phyloP scores from a whole-genome alignment of 1,140 invertebrate genomes.

The Amyelois transitella region DNA sequence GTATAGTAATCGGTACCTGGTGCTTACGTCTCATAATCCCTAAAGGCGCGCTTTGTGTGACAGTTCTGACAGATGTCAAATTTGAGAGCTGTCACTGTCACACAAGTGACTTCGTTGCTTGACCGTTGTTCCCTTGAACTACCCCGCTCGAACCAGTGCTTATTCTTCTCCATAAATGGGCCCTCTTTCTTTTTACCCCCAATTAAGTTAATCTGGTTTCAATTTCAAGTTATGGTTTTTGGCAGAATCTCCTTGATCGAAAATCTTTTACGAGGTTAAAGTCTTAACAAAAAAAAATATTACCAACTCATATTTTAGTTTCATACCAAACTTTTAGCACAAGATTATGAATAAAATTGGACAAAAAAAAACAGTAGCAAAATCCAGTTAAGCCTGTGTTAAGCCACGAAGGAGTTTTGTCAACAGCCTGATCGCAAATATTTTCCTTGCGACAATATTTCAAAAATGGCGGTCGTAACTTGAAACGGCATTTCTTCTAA shows the following conservation, averaged over 20 bases:
- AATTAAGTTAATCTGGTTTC: neutral
- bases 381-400: too few species aligned
- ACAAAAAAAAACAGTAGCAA: neutral
- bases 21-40: constrained; percentile 3
- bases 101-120: neutral
- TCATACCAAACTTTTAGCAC: too few species aligned
- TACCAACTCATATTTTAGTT: too few species aligned
- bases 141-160: too few species aligned
- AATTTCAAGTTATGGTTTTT: neutral
- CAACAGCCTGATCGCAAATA: neutral
- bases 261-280: too few species aligned
- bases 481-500: neutral
- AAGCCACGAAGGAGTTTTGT: neutral
- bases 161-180: neutral
- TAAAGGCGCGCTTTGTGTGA: neutral
- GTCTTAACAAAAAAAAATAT: too few species aligned
- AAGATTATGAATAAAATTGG: neutral
- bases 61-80: neutral
- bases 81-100: neutral
- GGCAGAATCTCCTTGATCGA: too few species aligned
- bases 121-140: neutral
- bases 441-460: neutral
- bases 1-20: neutral
- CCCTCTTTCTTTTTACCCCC: neutral
- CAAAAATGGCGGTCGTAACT: neutral